phyloP scores from a whole-genome alignment of 1,140 invertebrate species.

The Tetragnatha versicolor region DNA sequence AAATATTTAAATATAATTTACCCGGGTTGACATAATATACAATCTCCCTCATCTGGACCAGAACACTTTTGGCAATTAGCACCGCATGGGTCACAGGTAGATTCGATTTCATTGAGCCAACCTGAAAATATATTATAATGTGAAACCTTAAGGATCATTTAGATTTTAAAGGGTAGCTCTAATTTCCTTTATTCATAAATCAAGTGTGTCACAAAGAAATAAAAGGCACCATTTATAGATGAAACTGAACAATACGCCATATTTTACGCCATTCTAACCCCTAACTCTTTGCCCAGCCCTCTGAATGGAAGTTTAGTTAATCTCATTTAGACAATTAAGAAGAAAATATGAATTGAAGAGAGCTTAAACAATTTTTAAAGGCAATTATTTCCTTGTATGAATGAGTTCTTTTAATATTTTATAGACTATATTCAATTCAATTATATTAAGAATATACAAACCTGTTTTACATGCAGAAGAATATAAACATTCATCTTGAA shows the following conservation, averaged over 20 bases:
- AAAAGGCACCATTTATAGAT: neutral
- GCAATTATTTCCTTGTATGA: too few relatives aligned
- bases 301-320: too few relatives aligned
- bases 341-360: too few relatives aligned
- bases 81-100: conserved; percentile 15
- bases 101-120: conserved; percentile 2
- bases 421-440: too few relatives aligned
- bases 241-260: too few relatives aligned
- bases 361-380: too few relatives aligned
- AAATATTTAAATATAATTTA: neutral
- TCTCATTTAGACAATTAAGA: too few relatives aligned
- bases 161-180: neutral
- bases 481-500: conserved; percentile 1
- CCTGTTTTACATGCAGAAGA: neutral
- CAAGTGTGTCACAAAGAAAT: neutral
- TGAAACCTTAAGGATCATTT: neutral
- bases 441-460: too few relatives aligned
- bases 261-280: too few relatives aligned
- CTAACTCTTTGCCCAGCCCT: too few relatives aligned
- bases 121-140: conserved; percentile 5
- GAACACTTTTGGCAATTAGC: conserved; percentile 23
- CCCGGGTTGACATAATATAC: conserved; percentile 18
- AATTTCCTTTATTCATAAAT: neutral
- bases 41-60: conserved; percentile 13
- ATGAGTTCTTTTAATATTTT: too few relatives aligned